Conservation (phyloP, 2,888 invertebrate species). For the Ochropleura plecta region DNA sequence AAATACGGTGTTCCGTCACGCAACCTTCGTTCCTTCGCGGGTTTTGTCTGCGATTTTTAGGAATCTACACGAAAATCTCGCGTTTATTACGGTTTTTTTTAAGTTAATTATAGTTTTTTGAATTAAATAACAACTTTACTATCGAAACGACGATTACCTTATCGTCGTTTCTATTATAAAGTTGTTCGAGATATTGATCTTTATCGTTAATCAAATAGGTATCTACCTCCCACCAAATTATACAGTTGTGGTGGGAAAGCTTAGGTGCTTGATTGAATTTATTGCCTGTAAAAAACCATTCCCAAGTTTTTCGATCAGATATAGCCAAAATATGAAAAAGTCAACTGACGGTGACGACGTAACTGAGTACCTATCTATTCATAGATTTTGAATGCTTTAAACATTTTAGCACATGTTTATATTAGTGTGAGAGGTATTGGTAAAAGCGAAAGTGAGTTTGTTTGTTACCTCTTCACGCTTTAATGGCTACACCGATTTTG, state of each 20-base stretch:
- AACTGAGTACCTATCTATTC: neutral
- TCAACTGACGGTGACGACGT: neutral
- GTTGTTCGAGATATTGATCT: conserved; percentile 3
- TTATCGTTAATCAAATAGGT: neutral
- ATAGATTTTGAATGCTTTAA: neutral
- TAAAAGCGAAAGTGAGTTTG: too few relatives aligned
- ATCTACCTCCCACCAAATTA: neutral
- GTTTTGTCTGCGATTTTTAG: conserved; percentile 51
- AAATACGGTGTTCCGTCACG: conserved; percentile 75
- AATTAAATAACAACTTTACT: neutral
- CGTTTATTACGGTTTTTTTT: conserved; percentile 29
- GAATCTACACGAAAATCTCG: conserved; percentile 35
- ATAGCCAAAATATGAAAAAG: neutral
- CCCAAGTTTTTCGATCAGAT: neutral
- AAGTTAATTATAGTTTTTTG: conserved; percentile 39
- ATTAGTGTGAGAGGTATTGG: neutral
- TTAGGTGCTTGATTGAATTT: neutral
- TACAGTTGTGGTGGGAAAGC: neutral
- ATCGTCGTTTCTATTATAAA: conserved; percentile 17
- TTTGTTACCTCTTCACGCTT: too few relatives aligned
- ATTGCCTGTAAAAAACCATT: neutral
- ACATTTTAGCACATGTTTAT: neutral
- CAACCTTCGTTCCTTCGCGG: conserved; percentile 68
- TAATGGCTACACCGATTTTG: too few relatives aligned
- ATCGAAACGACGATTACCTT: neutral